Evolutionary conservation across 2,888 invertebrate species (phyloP).

Genomic region (Pediacus dermestoides): DNA sequence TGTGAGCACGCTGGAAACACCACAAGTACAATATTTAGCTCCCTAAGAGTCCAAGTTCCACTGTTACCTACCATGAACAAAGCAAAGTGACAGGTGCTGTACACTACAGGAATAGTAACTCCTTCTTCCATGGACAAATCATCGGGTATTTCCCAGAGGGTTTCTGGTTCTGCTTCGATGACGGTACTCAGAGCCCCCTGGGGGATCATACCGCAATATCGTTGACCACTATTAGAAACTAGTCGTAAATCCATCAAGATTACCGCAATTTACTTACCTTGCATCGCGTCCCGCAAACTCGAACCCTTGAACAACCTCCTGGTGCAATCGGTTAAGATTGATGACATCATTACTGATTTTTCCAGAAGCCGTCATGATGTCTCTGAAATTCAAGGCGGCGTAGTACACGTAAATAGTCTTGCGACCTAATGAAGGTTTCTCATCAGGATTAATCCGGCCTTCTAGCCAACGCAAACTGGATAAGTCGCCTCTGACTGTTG

Average conservation of each 20-base stretch:
- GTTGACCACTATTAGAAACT: no score
- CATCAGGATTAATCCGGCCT: no score
- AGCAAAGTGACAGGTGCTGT: constrained; percentile 49
- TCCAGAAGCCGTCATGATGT: constrained; percentile 91
- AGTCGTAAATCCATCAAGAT: no score
- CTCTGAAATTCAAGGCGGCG: constrained; percentile 54
- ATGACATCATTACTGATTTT: constrained; percentile 81
- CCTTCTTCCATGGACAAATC: constrained; percentile 57
- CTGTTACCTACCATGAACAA: constrained; percentile 31
- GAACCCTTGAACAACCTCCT: constrained; percentile 67
- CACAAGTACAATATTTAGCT: constrained; percentile 39
- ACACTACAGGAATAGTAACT: constrained; percentile 60
- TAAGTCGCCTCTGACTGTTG: constrained; percentile 77
- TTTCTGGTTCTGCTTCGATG: not conserved
- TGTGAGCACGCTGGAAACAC: constrained; percentile 27
- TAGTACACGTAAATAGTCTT: constrained; percentile 17
- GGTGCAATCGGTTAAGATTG: constrained; percentile 60
- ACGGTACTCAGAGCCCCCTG: not conserved
- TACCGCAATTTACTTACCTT: no score
- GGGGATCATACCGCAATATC: not conserved
- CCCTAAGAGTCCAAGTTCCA: constrained; percentile 11
- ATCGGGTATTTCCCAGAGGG: constrained; percentile 53
- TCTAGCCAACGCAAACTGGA: constrained; percentile 83
- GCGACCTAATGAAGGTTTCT: no score
- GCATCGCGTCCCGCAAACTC: constrained; percentile 61